These are phyloP conservation scores for Argya squamiceps DNA, from an alignment of 2,797 vertebrate species.

Conservation along the genomic window DNA sequence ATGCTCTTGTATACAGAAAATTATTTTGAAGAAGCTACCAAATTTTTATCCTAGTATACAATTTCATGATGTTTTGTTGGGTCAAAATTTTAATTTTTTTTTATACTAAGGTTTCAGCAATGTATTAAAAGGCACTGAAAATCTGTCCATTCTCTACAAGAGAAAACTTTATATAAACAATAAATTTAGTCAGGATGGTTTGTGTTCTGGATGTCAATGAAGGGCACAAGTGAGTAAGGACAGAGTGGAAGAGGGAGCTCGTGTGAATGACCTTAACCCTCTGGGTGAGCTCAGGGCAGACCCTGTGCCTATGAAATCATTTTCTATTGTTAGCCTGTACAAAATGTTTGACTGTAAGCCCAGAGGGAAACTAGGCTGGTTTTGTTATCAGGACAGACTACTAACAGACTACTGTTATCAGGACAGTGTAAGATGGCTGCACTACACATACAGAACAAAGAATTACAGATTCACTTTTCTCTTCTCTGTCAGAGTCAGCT, in stretches of 20 bases:
- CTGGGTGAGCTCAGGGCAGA: slow-evolving; percentile 48
- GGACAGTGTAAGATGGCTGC: not conserved
- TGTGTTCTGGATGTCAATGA: slow-evolving; percentile 2
- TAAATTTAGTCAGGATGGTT: not conserved
- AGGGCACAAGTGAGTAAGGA: not conserved
- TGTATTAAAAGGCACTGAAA: not conserved
- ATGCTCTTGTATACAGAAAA: not conserved
- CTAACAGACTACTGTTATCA: not conserved
- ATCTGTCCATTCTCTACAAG: not conserved
- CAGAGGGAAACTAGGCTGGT: not conserved
- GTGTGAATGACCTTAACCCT: not conserved
- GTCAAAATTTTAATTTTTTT: not conserved
- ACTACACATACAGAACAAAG: slow-evolving; percentile 25
- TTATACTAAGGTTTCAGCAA: not conserved
- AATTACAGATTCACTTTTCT: not conserved
- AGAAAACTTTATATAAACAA: not conserved
- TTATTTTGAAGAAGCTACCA: not conserved
- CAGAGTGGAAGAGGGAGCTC: not conserved
- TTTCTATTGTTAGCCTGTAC: slow-evolving; percentile 57
- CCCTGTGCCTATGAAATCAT: slow-evolving; percentile 59
- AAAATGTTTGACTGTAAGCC: slow-evolving; percentile 57
- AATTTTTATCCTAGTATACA: not conserved
- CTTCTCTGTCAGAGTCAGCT: not conserved
- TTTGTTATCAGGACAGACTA: no score
- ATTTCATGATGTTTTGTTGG: rapidly evolving